Evolutionary conservation across 2,113 vertebrate species (phyloP).

Genomic region (Larimichthys polyactis): DNA sequence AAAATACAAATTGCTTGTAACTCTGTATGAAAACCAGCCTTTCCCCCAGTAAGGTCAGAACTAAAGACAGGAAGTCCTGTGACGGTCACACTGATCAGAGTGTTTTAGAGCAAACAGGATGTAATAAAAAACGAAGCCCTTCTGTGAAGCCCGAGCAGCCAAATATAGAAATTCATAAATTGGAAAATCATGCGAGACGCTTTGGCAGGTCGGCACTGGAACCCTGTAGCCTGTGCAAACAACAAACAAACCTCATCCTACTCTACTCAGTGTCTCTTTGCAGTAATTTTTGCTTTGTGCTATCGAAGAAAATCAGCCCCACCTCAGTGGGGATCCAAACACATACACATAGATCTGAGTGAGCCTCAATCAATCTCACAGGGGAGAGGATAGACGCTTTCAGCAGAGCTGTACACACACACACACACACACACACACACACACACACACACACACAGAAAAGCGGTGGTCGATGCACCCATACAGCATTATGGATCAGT

Average conservation of each 20-base stretch:
- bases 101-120: slow-evolving; percentile 25
- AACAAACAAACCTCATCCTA: slow-evolving; percentile 23
- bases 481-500: slow-evolving; percentile 5
- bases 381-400: slow-evolving; percentile 24
- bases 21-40: too few species aligned
- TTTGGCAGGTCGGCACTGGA: neutral
- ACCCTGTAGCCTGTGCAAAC: slow-evolving; percentile 28
- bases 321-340: slow-evolving; percentile 57
- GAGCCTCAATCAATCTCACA: slow-evolving; percentile 53
- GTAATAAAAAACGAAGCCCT: slow-evolving; percentile 35
- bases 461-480: neutral
- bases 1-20: too few species aligned
- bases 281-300: slow-evolving; percentile 44
- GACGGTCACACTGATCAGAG: slow-evolving; percentile 27
- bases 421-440: neutral
- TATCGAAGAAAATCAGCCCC: slow-evolving; percentile 65
- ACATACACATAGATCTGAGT: slow-evolving; percentile 46
- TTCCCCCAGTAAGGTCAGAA: slow-evolving; percentile 3
- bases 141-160: slow-evolving; percentile 19
- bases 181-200: slow-evolving; percentile 19
- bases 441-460: neutral
- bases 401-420: neutral
- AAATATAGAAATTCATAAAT: slow-evolving; percentile 58
- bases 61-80: slow-evolving; percentile 2
- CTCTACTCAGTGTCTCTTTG: slow-evolving; percentile 4